Evolutionary conservation across 2,113 vertebrate genomes (phyloP).

Genomic region (Rattus rattus): DNA sequence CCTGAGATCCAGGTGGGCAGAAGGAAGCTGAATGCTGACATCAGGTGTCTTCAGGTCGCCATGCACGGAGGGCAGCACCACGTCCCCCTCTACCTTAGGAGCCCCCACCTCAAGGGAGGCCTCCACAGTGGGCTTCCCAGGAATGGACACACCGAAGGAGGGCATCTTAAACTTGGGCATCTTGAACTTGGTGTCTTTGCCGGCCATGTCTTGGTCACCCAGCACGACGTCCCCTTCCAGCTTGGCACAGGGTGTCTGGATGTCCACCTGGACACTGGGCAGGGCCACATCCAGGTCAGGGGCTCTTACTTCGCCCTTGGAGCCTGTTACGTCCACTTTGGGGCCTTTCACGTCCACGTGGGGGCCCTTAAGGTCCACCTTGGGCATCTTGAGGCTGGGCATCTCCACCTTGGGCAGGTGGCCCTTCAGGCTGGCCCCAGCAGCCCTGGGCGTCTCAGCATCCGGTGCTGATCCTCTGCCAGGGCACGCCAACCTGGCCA

Average conservation of each 20-base stretch:
- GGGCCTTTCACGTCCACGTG: fast-evolving
- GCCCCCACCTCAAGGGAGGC: fast-evolving
- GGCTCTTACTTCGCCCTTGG: neutral
- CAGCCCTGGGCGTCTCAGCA: neutral
- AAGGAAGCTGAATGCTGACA: neutral
- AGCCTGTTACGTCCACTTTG: constrained; percentile 70
- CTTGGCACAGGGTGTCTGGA: fast-evolving
- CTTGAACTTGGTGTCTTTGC: constrained; percentile 9
- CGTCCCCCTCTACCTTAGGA: fast-evolving
- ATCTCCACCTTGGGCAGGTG: neutral
- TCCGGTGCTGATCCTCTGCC: fast-evolving
- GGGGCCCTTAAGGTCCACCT: fast-evolving
- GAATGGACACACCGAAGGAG: constrained; percentile 74
- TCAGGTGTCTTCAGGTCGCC: neutral
- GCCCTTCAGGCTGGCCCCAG: too few species aligned
- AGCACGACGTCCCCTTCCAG: fast-evolving
- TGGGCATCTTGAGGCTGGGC: neutral
- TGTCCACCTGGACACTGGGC: constrained; percentile 10
- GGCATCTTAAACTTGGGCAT: constrained; percentile 76
- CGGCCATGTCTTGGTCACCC: neutral
- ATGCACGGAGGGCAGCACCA: fast-evolving
- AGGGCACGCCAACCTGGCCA: fast-evolving
- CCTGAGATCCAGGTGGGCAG: fast-evolving
- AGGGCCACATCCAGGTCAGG: neutral
- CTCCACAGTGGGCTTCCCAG: fast-evolving